Evolutionary conservation across 2,113 vertebrate genomes (phyloP), one percentile per base, ranked within the genome.

Genomic region (Malurus melanocephalus): DNA sequence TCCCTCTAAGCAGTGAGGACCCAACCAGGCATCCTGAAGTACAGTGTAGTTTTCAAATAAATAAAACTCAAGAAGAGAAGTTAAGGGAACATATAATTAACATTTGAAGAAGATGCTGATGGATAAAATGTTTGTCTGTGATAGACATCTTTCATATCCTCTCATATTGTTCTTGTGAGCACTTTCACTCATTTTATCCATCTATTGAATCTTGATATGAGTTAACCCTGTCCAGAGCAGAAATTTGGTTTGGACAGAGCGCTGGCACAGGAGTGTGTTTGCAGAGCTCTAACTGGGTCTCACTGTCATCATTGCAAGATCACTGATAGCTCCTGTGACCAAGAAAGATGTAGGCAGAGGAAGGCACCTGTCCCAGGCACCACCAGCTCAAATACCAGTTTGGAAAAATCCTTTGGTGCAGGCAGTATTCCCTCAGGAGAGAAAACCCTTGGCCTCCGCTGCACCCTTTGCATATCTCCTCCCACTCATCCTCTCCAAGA

Each of bases 11-110:
- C 23, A 2, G 2, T 40, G 27, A 60, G 51, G 18, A 89, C 15
- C 9, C 28, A 83, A 13, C n/a, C 32, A 59, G 46, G 26, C n/a
- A 67, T 52, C 27, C 49, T 69, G 40, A 38, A 71, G 21, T 32
- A 64, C 27, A 71, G 13, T 19, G 19, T 5, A 85, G 42, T 91
- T 94, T 90, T 75, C 45, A 75, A 75, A 84, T 35, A 90, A 92
- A 84, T 53, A 74, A 71, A 85, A 75, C 14, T 80, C 26, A 56
- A 82, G 48, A 62, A 60, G 27, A 55, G n/a, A 52, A 80, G 42
- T 62, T 43, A 74, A 83, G 10, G 30, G 19, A 77, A 64, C 5
- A 20, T 17, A 26, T 46, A 60, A 67, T 80, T 85, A 91, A 71
- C 32, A 21, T 28, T 52, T 67, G 38, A 11, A 5, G 22, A 65